Conservation (phyloP, 2,888 invertebrate genomes). For the Lysandra bellargus region DNA sequence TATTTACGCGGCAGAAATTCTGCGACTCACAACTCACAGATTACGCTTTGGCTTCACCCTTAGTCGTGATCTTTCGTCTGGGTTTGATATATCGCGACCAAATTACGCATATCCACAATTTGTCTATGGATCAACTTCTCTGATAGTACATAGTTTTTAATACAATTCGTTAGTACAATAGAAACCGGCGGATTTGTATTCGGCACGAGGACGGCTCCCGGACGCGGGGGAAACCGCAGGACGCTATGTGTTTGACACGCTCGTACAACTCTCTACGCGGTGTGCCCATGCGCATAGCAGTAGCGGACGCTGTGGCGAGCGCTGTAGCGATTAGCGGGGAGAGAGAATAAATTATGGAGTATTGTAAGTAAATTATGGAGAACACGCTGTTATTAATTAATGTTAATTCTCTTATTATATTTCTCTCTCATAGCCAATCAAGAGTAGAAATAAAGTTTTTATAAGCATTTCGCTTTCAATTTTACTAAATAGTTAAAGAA, state of each 20-base stretch:
- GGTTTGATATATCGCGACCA: not conserved
- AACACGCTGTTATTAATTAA: too few species aligned
- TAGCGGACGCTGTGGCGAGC: not conserved
- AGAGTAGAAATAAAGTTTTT: too few species aligned
- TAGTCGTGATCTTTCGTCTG: too few species aligned
- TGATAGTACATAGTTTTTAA: not conserved
- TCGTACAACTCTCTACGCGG: not conserved
- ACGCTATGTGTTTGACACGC: constrained; percentile 12
- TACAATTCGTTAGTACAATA: not conserved
- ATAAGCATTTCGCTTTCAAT: too few species aligned
- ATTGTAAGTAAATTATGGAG: too few species aligned
- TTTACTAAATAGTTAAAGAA: too few species aligned
- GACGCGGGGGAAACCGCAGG: constrained; percentile 17
- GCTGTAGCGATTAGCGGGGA: not conserved
- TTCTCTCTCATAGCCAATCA: too few species aligned
- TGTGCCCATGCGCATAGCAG: not conserved
- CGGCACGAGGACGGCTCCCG: constrained; percentile 13
- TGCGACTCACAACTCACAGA: too few species aligned
- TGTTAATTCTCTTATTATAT: not conserved
- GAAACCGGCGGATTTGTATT: constrained; percentile 15
- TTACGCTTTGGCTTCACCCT: too few species aligned
- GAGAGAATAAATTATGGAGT: too few species aligned
- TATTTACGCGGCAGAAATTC: too few species aligned
- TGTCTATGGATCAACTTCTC: too few species aligned
- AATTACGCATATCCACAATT: not conserved